Base-by-base conservation (phyloP, 2,888 invertebrate genomes). In the Crocallis elinguaria region DNA sequence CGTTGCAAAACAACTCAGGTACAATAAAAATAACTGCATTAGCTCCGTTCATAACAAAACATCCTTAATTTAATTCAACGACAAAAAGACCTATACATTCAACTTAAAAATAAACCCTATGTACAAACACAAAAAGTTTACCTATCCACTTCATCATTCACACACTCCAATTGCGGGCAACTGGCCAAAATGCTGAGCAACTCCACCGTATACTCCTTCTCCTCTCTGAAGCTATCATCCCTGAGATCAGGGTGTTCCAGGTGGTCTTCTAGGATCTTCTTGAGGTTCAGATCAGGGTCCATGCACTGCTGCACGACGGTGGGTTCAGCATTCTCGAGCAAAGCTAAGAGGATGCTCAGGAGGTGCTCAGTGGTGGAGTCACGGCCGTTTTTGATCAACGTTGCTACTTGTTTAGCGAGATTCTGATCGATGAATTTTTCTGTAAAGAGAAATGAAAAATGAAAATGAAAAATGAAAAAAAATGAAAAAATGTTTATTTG, bases 311-410 rank as follows among this genome's bases (percentile, higher is more conserved):
- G 33, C 2, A 86, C 23, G 0, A 80, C 67, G 0, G 52, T 57
- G 0, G 70, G 59, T 13, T 84, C 73, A 0, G 51, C 16, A 8
- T 65, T 66, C 0, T 77, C 74, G 0, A 82, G 32, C 1, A 89
- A 57, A 0, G 71, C 62, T 0, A 71, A 49, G 0, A 91, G 66
- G 0, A 84, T 68, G 49, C 73, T 70, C 0, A 92, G 74, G 0
- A 89, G 33, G 14, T 90, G 87, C 33, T 88, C 88, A 0, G 88
- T 76, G 1, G 77, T 69, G 0, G 75, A 71, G 27, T 84, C 77
- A 0, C 77, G 69, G 0, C 74, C 72, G 0, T 44, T 38, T 25
- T 74, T 73, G 0, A 91, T 57, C 29, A 78, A 74, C 0, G 68
- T 63, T 0, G 77, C 69, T 14, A 89, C 66, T 0, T 62, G 65